Conservation (phyloP, 2,113 vertebrate genomes). For the Nesospiza acunhae region DNA sequence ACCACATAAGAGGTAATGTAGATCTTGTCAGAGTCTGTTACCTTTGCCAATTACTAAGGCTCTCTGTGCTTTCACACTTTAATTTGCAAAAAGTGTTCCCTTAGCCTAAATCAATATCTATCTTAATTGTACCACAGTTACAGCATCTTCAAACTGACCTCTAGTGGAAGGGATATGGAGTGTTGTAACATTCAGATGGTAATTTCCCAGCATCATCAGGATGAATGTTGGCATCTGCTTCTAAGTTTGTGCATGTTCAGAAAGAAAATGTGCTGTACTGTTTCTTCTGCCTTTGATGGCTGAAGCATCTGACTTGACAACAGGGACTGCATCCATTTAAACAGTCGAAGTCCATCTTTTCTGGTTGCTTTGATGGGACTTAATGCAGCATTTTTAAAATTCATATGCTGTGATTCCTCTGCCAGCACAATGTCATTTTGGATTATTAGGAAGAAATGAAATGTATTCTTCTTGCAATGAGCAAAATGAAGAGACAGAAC, state of each 20-base stretch:
- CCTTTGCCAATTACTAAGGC: not conserved
- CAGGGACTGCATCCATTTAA: not conserved
- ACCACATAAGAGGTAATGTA: not conserved
- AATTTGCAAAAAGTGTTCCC: slow-evolving; percentile 37
- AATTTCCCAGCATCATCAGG: not conserved
- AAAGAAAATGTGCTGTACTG: not conserved
- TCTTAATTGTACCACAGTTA: not conserved
- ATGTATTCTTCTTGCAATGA: not conserved
- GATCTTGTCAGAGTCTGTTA: not conserved
- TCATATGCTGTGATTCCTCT: not conserved
- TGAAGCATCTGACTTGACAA: not conserved
- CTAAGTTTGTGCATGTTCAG: not conserved
- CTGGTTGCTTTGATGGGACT: not conserved
- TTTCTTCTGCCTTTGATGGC: not conserved
- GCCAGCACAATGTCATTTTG: slow-evolving; percentile 7
- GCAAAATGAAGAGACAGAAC: slow-evolving; percentile 14
- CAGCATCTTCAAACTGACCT: slow-evolving; percentile 25
- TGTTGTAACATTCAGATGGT: not conserved
- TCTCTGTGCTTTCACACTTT: not conserved
- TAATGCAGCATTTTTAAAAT: slow-evolving; percentile 15
- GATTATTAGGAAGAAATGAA: slow-evolving; percentile 46
- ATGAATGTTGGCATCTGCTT: not conserved
- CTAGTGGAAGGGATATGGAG: not conserved
- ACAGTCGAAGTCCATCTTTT: not conserved
- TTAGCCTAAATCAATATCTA: not conserved